Percentiles rank a stretch among this genome's conserved stretches.
Evolutionary conservation across 2,797 vertebrate species (phyloP).

Genomic region (Enteromius viviparus): DNA sequence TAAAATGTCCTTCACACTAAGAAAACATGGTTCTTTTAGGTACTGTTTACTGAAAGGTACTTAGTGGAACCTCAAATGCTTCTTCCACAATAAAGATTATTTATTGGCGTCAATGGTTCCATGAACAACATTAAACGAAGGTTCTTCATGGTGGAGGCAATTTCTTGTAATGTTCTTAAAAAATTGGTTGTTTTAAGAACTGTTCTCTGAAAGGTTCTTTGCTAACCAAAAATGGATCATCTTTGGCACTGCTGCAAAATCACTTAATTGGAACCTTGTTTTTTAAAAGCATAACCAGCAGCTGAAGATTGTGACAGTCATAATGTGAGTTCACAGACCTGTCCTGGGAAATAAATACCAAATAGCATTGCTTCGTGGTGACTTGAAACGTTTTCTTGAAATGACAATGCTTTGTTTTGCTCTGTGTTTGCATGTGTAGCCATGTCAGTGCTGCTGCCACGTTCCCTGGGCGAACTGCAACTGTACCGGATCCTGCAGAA

Average conservation of each 20-base stretch:
- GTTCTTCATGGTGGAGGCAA: neutral
- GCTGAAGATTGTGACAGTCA: neutral
- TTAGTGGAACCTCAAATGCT: too few relatives aligned
- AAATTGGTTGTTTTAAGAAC: neutral
- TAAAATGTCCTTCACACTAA: too few relatives aligned
- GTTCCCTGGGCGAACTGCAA: constrained; percentile 90
- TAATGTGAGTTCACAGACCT: neutral
- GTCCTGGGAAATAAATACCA: neutral
- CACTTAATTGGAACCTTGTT: neutral
- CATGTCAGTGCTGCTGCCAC: constrained; percentile 47
- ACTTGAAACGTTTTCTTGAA: neutral
- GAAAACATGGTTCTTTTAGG: too few relatives aligned
- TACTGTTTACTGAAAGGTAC: too few relatives aligned
- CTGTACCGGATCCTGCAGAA: constrained; percentile 95
- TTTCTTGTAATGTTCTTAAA: neutral
- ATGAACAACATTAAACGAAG: neutral
- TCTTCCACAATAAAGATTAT: neutral
- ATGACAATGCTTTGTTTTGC: neutral
- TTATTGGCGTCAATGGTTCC: neutral
- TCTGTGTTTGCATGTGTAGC: constrained; percentile 26
- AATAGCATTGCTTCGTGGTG: neutral
- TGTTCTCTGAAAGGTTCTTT: neutral
- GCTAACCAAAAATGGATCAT: neutral
- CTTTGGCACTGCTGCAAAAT: neutral
- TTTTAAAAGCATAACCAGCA: neutral